Percentiles rank a stretch among this genome's conserved stretches.
Evolutionary conservation across 2,113 vertebrate genomes (phyloP).

Genomic region (Callionymus lyra): DNA sequence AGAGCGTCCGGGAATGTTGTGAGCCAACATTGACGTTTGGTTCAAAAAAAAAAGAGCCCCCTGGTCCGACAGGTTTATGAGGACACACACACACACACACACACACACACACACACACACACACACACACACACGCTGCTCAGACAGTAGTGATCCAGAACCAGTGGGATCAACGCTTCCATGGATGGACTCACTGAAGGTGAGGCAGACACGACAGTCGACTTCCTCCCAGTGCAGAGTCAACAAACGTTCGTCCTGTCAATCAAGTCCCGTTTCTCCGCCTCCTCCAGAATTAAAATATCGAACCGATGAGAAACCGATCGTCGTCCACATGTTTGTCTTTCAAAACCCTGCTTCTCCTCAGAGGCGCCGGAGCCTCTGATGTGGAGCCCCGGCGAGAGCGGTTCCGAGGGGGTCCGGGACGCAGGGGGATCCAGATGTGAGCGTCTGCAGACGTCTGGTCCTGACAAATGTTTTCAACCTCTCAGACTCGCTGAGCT

Average conservation of each 20-base stretch:
- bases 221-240: slow-evolving; percentile 34
- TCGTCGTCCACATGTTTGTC: slow-evolving; percentile 12
- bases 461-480: slow-evolving; percentile 13
- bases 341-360: slow-evolving; percentile 12
- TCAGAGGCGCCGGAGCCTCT: background rate
- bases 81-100: slow-evolving; percentile 4
- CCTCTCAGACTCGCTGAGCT: slow-evolving; percentile 6
- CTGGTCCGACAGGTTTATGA: slow-evolving; percentile 50
- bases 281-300: no score
- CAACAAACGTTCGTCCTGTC: slow-evolving; percentile 15
- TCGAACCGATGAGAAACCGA: no score
- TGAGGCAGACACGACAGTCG: slow-evolving; percentile 31
- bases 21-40: slow-evolving; percentile 9
- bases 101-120: no score
- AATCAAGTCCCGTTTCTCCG: slow-evolving; percentile 12
- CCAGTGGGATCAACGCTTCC: slow-evolving; percentile 48
- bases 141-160: slow-evolving; percentile 59
- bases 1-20: slow-evolving; percentile 54
- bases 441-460: slow-evolving; percentile 9
- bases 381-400: no score
- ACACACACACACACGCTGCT: slow-evolving; percentile 18
- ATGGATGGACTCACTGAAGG: slow-evolving; percentile 15
- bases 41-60: slow-evolving; percentile 55
- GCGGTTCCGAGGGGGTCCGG: slow-evolving; percentile 34
- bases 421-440: slow-evolving; percentile 39